A percentile compares a stretch with the other conserved stretches of the same genome.
These are phyloP conservation scores for Scolopax bukidnonensis DNA, from an alignment of 2,797 vertebrate species.

Conservation along the genomic window DNA sequence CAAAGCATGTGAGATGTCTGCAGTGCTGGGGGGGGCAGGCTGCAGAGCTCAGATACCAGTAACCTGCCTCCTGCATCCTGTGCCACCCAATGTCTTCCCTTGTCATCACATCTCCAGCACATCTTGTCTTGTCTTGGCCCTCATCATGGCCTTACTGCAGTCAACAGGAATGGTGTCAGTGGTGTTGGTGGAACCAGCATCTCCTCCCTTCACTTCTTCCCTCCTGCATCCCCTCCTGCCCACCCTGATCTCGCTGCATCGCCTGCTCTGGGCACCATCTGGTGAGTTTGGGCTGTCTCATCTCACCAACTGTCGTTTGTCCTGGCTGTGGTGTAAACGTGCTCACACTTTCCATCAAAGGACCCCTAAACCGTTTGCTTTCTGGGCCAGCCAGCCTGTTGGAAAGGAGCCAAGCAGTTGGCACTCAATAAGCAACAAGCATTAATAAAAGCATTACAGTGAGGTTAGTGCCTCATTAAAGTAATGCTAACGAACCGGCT, in stretches of 20 bases:
- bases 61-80: not conserved
- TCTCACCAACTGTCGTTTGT: conserved; percentile 66
- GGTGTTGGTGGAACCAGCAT: not conserved
- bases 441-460: conserved; percentile 64
- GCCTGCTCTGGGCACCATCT: conserved; percentile 62
- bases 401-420: conserved; percentile 63
- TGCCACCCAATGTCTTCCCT: rapidly evolving
- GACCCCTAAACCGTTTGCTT: conserved; percentile 22
- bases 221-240: not conserved
- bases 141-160: not conserved
- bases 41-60: not conserved
- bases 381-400: conserved; percentile 49
- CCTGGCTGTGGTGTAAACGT: conserved; percentile 26
- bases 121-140: not conserved
- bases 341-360: conserved; percentile 42
- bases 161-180: not conserved
- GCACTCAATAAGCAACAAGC: conserved; percentile 1
- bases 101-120: not conserved
- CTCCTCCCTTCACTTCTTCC: not conserved
- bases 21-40: not conserved
- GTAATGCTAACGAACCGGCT: conserved; percentile 62
- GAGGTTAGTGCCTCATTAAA: conserved; percentile 69
- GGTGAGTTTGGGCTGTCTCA: conserved; percentile 43
- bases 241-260: not conserved
- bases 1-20: not conserved